Evolutionary conservation across 2,888 invertebrate genomes (phyloP), one percentile per base, ranked within the genome.

Genomic region (Crossocerus cetratus): DNA sequence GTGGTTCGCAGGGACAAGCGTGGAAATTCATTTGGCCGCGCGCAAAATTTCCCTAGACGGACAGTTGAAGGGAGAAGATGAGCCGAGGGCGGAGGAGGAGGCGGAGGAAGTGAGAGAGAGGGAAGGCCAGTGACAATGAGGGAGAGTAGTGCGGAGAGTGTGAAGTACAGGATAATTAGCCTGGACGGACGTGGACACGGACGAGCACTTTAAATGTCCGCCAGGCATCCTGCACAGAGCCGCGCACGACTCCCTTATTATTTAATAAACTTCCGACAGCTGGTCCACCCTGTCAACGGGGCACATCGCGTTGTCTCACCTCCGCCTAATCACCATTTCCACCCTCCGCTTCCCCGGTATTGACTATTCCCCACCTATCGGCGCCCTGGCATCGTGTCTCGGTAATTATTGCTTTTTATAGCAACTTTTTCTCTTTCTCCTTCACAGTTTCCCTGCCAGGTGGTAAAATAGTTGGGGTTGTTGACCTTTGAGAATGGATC

Each of bases 151-250:
- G 3, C 2, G 45, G n/a, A 59, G 3, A 49, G 21, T 42, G 66
- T 77, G 76, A 77, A 69, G 84, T 77, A 69, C 77, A 72, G 61
- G 72, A 81, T 87, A 88, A 88, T 88, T 88, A 88, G 84, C 67
- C 74, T 57, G 79, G 84, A 87, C 84, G 83, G 87, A 88, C 87
- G 82, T 85, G 86, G 85, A 88, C 88, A 88, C 77, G 87, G 79
- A 81, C 81, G 73, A 83, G 88, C 88, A 87, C 87, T 88, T 88
- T 86, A 88, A 87, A 87, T 84, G 86, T 88, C 88, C 77, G 82
- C 82, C 82, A 77, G 79, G 65, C 81, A 78, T 81, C 81, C 72
- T 70, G 65, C 74, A 62, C 71, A 65, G 61, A 78, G 78, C 78
- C 78, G 82, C 72, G 23, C 8, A 8, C 45, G 77, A 83, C 81